Evolutionary conservation across 2,797 vertebrate genomes (phyloP).

Genomic region (Esox masquinongy): DNA sequence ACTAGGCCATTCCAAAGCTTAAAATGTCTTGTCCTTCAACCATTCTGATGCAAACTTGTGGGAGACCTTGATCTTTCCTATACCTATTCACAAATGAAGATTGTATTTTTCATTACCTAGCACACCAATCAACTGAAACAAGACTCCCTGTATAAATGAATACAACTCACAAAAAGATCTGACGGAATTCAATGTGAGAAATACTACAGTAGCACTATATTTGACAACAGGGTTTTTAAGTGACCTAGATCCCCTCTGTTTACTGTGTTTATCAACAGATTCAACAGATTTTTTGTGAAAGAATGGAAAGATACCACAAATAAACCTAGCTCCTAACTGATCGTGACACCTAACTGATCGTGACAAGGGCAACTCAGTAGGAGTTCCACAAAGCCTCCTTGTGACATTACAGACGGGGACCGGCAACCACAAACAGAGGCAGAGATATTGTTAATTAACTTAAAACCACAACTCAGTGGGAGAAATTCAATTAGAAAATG

Average conservation of each 20-base stretch:
- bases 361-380: constrained; percentile 39
- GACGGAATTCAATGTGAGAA: no score
- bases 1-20: no score
- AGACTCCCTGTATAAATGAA: no score
- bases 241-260: constrained; percentile 37
- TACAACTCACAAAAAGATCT: no score
- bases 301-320: constrained; percentile 33
- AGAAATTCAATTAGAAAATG: constrained; percentile 46
- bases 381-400: constrained; percentile 34
- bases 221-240: neutral
- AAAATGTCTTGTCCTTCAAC: no score
- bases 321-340: constrained; percentile 38
- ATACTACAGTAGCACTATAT: no score
- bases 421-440: constrained; percentile 28
- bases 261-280: constrained; percentile 24
- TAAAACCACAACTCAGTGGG: constrained; percentile 35
- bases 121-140: no score
- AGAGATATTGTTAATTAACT: constrained; percentile 41
- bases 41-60: no score
- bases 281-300: constrained; percentile 43
- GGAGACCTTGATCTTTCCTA: no score
- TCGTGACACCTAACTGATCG: constrained; percentile 22
- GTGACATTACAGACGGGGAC: constrained; percentile 34
- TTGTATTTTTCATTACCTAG: no score
- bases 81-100: no score